phyloP scores from a whole-genome alignment of 2,888 invertebrate genomes.

The Thumatha senex region DNA sequence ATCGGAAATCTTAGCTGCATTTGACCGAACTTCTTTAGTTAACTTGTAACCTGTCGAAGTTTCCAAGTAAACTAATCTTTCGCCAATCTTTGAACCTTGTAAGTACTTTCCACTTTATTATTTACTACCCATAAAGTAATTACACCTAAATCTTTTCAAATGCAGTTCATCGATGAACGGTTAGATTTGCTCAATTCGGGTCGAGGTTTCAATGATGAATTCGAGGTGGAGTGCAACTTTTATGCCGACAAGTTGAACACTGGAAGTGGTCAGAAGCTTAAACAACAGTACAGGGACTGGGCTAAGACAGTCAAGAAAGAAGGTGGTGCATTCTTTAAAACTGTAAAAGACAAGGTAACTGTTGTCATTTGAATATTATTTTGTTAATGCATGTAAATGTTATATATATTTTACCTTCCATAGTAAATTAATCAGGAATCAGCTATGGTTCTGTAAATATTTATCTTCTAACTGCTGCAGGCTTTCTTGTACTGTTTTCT shows the following conservation, averaged over 20 bases:
- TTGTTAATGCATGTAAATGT: not conserved
- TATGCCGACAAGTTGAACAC: constrained; percentile 83
- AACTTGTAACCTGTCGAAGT: too few relatives aligned
- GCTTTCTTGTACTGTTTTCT: too few relatives aligned
- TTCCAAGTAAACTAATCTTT: too few relatives aligned
- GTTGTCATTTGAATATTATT: not conserved
- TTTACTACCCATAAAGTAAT: too few relatives aligned
- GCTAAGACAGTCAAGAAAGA: constrained; percentile 90
- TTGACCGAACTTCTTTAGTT: too few relatives aligned
- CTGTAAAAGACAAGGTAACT: constrained; percentile 92
- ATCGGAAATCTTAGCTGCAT: too few relatives aligned
- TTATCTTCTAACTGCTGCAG: too few relatives aligned
- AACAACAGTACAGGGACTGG: constrained; percentile 88
- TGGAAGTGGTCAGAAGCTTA: constrained; percentile 75
- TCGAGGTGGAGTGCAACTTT: constrained; percentile 90
- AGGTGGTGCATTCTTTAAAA: constrained; percentile 92
- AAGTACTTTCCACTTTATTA: too few relatives aligned
- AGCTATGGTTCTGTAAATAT: not conserved
- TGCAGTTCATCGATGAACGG: constrained; percentile 96
- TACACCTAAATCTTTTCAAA: not conserved
- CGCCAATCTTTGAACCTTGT: too few relatives aligned
- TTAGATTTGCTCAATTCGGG: constrained; percentile 96
- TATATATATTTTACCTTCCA: too few relatives aligned
- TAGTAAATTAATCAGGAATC: too few relatives aligned
- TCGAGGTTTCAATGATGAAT: constrained; percentile 96